Conservation (phyloP, 2,797 vertebrate species). For the Lutjanus argentimaculatus region DNA sequence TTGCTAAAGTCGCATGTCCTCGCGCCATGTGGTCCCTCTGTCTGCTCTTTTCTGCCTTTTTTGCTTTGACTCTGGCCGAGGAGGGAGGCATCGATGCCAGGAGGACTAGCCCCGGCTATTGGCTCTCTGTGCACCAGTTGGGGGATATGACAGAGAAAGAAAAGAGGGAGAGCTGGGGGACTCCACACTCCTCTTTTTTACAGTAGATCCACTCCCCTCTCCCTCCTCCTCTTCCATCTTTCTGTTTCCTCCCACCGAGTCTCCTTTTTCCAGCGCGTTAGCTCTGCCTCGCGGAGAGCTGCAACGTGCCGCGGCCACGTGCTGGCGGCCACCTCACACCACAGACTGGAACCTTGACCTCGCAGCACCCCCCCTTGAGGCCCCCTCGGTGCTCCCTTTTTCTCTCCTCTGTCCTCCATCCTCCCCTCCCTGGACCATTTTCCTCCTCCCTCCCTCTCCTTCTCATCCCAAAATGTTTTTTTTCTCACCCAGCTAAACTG, state of each 20-base stretch:
- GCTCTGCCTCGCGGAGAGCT: slow-evolving; percentile 41
- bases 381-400: slow-evolving; percentile 5
- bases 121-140: slow-evolving; percentile 16
- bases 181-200: slow-evolving; percentile 38
- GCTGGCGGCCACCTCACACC: slow-evolving; percentile 54
- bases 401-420: no score
- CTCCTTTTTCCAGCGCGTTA: slow-evolving; percentile 41
- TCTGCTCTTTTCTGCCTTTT: slow-evolving; percentile 12
- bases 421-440: no score
- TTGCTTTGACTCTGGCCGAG: slow-evolving; percentile 13
- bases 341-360: slow-evolving; percentile 70
- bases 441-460: not conserved
- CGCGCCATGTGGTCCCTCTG: slow-evolving; percentile 63
- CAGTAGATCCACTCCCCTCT: slow-evolving; percentile 34
- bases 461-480: slow-evolving; percentile 24
- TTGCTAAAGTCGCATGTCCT: slow-evolving; percentile 63
- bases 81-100: slow-evolving; percentile 31
- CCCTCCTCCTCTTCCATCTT: not conserved
- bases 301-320: slow-evolving; percentile 68
- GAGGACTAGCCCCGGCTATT: slow-evolving; percentile 27
- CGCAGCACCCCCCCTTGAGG: slow-evolving; percentile 20
- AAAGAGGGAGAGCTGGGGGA: slow-evolving; percentile 15
- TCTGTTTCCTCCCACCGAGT: slow-evolving; percentile 21
- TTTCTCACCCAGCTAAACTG: slow-evolving; percentile 33
- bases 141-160: slow-evolving; percentile 19